phyloP scores from a whole-genome alignment of 2,113 vertebrate species.

The Onychorhynchus coronatus region DNA sequence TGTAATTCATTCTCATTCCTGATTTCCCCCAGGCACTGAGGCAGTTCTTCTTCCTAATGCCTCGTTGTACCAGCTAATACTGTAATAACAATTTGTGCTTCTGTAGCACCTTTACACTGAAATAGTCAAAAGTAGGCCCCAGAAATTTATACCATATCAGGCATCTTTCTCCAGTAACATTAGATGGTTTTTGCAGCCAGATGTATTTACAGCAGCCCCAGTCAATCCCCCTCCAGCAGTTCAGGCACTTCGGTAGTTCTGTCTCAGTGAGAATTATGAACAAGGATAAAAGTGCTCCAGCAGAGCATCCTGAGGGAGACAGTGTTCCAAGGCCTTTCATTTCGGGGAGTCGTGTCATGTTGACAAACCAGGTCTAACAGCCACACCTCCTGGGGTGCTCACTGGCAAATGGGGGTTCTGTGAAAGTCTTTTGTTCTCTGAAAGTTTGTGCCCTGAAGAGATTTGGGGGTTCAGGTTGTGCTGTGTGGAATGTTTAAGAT shows the following conservation, averaged over 20 bases:
- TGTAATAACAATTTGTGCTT: not conserved
- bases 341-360: not conserved
- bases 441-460: not conserved
- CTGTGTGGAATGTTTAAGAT: not conserved
- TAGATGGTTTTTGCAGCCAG: not conserved
- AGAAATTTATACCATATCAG: not conserved
- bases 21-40: slow-evolving; percentile 32
- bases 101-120: not conserved
- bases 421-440: not conserved
- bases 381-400: rapidly evolving
- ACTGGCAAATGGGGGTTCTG: rapidly evolving
- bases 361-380: not conserved
- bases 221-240: not conserved
- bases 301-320: not conserved
- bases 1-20: slow-evolving; percentile 26
- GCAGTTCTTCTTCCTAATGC: not conserved
- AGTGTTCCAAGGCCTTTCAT: not conserved
- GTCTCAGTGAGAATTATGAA: not conserved
- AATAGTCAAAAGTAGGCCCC: not conserved
- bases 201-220: not conserved
- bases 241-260: not conserved
- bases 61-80: slow-evolving; percentile 1
- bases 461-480: not conserved
- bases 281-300: not conserved
- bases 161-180: not conserved